Evolutionary conservation across 2,797 vertebrate genomes (phyloP).

Genomic region (Myoxocephalus aenaeus): DNA sequence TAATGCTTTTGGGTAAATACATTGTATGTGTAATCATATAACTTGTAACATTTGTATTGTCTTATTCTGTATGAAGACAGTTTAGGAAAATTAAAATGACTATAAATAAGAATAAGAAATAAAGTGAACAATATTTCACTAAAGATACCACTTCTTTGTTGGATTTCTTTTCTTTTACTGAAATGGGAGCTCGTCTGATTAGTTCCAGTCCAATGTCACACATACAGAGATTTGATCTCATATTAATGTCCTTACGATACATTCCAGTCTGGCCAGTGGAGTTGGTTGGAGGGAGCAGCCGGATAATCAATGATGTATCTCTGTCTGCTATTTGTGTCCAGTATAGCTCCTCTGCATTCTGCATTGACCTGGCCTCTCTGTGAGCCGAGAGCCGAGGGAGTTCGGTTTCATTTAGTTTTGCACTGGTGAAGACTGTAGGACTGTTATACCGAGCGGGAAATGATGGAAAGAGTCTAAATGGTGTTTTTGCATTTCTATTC

Average conservation of each 20-base stretch:
- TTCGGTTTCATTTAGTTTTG: not conserved
- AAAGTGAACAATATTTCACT: conserved; percentile 29
- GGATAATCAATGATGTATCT: conserved; percentile 67
- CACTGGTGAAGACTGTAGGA: not conserved
- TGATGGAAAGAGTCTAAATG: not conserved
- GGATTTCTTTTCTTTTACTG: not conserved
- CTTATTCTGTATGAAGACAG: conserved; percentile 33
- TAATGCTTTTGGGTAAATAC: conserved; percentile 11
- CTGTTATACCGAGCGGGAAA: not conserved
- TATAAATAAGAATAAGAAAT: conserved; percentile 29
- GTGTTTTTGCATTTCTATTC: not conserved
- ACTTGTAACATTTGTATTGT: conserved; percentile 22
- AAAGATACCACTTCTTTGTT: not conserved
- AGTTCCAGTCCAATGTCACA: not conserved
- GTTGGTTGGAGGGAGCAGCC: conserved; percentile 35
- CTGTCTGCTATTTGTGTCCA: conserved; percentile 60
- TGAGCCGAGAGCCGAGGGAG: conserved; percentile 22
- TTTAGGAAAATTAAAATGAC: not conserved
- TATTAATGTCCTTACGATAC: conserved; percentile 57
- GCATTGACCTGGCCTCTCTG: conserved; percentile 48
- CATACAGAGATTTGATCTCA: conserved; percentile 38
- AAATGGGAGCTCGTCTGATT: not conserved
- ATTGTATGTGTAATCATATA: conserved; percentile 33
- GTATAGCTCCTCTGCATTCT: conserved; percentile 57
- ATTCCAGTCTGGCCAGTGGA: conserved; percentile 52